Percentiles rank a stretch among this genome's conserved stretches.
These are phyloP conservation scores for Lycophotia porphyrea DNA, from an alignment of 2,888 invertebrate genomes.

Conservation along the genomic window DNA sequence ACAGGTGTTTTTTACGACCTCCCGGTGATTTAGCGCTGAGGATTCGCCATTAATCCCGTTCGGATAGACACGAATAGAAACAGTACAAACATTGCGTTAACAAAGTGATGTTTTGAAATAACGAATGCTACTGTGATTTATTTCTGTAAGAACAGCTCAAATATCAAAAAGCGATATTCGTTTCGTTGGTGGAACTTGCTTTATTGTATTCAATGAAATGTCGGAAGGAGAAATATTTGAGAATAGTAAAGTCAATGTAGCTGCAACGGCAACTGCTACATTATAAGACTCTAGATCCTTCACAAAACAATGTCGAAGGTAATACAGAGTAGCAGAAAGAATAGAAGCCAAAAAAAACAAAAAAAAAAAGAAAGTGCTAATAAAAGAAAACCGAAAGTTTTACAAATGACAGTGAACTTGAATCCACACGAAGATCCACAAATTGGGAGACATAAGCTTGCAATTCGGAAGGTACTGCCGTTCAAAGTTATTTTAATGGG, in stretches of 20 bases:
- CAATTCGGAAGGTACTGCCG: conserved; percentile 61
- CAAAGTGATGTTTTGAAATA: conserved; percentile 66
- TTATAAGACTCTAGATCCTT: background rate
- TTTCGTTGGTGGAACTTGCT: conserved; percentile 15
- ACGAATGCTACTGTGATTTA: conserved; percentile 67
- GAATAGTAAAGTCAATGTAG: conserved; percentile 28
- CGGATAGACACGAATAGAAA: conserved; percentile 83
- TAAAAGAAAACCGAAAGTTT: conserved; percentile 50
- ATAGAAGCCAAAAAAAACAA: conserved; percentile 17
- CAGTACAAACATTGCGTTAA: conserved; percentile 82
- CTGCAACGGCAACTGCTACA: conserved; percentile 13
- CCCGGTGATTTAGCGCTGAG: conserved; percentile 85
- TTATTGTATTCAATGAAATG: conserved; percentile 35
- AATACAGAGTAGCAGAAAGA: conserved; percentile 2
- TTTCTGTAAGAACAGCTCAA: conserved; percentile 38
- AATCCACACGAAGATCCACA: conserved; percentile 56
- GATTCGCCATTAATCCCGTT: conserved; percentile 88
- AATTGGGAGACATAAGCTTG: conserved; percentile 63
- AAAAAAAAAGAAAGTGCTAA: conserved; percentile 47
- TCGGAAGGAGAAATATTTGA: conserved; percentile 32
- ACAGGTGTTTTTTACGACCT: conserved; percentile 89
- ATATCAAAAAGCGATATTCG: conserved; percentile 41
- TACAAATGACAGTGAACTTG: conserved; percentile 51
- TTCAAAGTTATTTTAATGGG: conserved; percentile 66
- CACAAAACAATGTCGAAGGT: conserved; percentile 16